Conservation (phyloP, 2,888 invertebrate genomes). For the Operophtera brumata region DNA sequence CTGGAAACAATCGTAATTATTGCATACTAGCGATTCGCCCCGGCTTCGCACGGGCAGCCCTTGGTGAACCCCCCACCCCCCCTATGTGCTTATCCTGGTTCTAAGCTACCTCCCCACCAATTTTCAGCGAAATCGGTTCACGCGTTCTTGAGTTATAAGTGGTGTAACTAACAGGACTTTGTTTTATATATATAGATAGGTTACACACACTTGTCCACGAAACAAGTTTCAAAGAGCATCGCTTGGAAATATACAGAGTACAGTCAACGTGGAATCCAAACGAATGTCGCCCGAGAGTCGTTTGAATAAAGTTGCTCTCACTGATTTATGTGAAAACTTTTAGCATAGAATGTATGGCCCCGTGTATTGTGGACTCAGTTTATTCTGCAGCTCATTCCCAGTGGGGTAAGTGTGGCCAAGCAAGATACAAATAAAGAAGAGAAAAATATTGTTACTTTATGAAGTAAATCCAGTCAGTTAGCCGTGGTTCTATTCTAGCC, state of each 20-base stretch:
- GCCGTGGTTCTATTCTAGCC: too few relatives aligned
- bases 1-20: too few relatives aligned
- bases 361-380: slow-evolving; percentile 64
- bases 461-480: too few relatives aligned
- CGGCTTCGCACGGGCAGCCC: too few relatives aligned
- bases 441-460: not conserved
- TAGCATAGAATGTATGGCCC: slow-evolving; percentile 61
- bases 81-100: too few relatives aligned
- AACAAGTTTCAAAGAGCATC: slow-evolving; percentile 4
- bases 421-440: slow-evolving; percentile 2
- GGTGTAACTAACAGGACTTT: too few relatives aligned
- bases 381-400: slow-evolving; percentile 60
- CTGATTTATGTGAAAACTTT: slow-evolving; percentile 78
- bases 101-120: too few relatives aligned
- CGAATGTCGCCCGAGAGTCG: slow-evolving; percentile 78
- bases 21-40: too few relatives aligned
- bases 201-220: slow-evolving; percentile 2
- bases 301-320: slow-evolving; percentile 76
- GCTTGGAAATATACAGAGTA: slow-evolving; percentile 41
- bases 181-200: too few relatives aligned
- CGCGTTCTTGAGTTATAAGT: too few relatives aligned
- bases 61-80: too few relatives aligned
- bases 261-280: slow-evolving; percentile 69
- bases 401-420: slow-evolving; percentile 19
- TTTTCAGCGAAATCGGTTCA: too few relatives aligned